Conservation (phyloP, 1,140 invertebrate genomes). For the Gonioctena quinquepunctata region DNA sequence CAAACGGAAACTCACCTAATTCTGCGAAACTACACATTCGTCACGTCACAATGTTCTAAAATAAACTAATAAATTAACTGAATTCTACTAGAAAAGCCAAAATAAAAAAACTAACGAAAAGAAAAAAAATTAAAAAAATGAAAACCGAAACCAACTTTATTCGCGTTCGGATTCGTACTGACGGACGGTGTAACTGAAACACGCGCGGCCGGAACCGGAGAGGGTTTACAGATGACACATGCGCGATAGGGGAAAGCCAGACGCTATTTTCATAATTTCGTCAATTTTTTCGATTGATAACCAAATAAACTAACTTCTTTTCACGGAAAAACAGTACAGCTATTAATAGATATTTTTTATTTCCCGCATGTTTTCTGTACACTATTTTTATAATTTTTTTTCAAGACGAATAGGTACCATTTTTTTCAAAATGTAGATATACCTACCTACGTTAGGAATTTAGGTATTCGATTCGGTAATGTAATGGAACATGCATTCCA, state of each 20-base stretch:
- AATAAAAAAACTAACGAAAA: constrained; percentile 16
- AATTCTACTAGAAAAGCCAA: constrained; percentile 9
- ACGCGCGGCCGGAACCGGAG: constrained; percentile 3
- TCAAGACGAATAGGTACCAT: too few relatives aligned
- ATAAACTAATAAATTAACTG: neutral
- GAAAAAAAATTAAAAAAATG: constrained; percentile 13
- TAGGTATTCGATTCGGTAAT: too few relatives aligned
- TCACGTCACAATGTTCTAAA: neutral
- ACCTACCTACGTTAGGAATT: too few relatives aligned
- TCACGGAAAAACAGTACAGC: too few relatives aligned
- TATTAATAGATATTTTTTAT: too few relatives aligned
- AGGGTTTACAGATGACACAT: neutral
- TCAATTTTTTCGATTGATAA: too few relatives aligned
- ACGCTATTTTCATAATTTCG: neutral
- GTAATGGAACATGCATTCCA: too few relatives aligned
- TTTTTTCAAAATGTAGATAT: too few relatives aligned
- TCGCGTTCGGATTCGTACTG: constrained; percentile 13
- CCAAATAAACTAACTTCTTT: too few relatives aligned
- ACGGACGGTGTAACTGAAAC: neutral
- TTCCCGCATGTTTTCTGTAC: too few relatives aligned
- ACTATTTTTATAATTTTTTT: too few relatives aligned
- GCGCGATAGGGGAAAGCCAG: neutral
- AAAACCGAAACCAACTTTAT: constrained; percentile 7
- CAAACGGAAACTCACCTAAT: constrained; percentile 3
- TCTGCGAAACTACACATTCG: constrained; percentile 4